Base-by-base conservation (phyloP, 92 coral and sea anemone species). In the Plumapathes pennacea region DNA sequence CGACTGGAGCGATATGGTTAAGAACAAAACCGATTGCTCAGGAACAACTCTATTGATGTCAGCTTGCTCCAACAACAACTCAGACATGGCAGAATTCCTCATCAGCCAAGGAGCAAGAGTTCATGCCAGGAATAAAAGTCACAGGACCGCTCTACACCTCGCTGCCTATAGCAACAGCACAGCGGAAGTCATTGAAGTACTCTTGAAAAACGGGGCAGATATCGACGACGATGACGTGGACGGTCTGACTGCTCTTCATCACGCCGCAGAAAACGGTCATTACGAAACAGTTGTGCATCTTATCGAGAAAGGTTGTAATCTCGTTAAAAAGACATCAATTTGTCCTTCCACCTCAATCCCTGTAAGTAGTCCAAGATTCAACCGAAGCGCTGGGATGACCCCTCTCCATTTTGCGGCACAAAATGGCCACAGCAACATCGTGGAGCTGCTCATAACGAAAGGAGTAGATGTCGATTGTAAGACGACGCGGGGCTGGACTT, bases 231-330 rank as follows among this genome's bases (percentile, higher is more conserved):
- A 54, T 33, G 60, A 54, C 12, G 22, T 12, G 28, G 8, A 22
- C 20, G 60, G 60, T 20, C 43, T 54, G 7, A 54, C 36, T 18
- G 4, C 60, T 0, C 60, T 54, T 54, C 60, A 54, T 32, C 36
- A 31, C 26, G 60, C 60, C 0, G 19, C 42, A 10, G 41, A 53
- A 53, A 31, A 31, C 24, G 60, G 60, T 43, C 41, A 43, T 0
- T 12, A 6, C 1, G 43, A 54, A 10, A 34, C 43, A 10, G 45
- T 4, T 0, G 3, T 18, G 20, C 38, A 33, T 33, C 29, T 54
- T 22, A 32, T 33, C 18, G 29, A 54, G 10, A 33, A 33, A n/a
- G 60, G 60, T 33, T 25, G 60, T 13, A 32, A 54, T 9, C 43
- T 33, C 17, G 25, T 33, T 15, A 41, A 30, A 12, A 10, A 20